Conservation (phyloP, 2,797 vertebrate species). For the Eulemur albifrons region DNA sequence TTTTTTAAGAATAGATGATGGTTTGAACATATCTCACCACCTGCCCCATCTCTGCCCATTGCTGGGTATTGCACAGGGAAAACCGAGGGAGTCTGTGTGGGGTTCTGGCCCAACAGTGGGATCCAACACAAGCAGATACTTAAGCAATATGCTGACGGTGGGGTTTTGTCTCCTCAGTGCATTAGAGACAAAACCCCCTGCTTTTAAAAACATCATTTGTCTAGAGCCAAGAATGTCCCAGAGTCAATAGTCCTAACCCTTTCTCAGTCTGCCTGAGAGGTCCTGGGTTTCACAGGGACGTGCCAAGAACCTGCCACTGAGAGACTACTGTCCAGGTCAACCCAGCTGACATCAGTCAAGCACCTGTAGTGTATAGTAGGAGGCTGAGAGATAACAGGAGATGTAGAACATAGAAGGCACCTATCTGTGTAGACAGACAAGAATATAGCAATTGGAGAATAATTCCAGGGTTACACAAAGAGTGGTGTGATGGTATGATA, state of each 20-base stretch:
- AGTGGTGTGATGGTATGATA: background rate
- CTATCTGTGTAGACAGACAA: background rate
- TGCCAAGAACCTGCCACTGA: background rate
- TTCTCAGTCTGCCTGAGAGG: background rate
- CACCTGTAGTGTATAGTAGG: background rate
- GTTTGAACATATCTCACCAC: background rate
- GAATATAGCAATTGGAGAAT: background rate
- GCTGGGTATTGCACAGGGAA: background rate
- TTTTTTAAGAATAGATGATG: background rate
- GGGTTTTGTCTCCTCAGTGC: slow-evolving; percentile 13
- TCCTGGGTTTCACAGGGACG: background rate
- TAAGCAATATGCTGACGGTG: slow-evolving; percentile 50
- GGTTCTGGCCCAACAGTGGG: background rate
- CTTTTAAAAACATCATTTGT: slow-evolving; percentile 61
- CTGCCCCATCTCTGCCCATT: background rate
- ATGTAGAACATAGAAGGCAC: background rate
- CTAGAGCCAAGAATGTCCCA: slow-evolving; percentile 40
- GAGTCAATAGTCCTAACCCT: slow-evolving; percentile 11
- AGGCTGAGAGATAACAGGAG: background rate
- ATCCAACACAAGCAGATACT: slow-evolving; percentile 4
- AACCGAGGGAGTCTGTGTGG: background rate
- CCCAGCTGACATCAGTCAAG: background rate
- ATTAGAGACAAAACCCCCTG: background rate
- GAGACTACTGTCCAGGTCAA: background rate
- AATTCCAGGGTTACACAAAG: background rate